Base-by-base conservation (phyloP, 2,888 invertebrate genomes). In the Lasioglossum malachurum region DNA sequence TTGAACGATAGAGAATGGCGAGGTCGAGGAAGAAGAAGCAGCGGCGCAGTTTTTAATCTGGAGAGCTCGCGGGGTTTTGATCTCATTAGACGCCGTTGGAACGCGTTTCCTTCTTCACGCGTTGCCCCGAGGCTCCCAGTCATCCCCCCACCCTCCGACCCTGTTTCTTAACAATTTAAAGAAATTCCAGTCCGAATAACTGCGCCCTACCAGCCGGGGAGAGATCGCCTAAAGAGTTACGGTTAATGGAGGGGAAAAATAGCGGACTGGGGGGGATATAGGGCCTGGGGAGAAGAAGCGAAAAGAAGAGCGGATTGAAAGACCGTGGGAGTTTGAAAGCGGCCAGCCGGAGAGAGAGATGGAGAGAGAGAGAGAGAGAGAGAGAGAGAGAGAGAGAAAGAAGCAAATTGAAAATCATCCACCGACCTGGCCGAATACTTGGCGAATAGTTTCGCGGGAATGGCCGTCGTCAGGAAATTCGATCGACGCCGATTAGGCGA, bases 121-220 rank as follows among this genome's bases (percentile, higher is more conserved):
- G 84, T 76, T 44, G 64, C 81, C 57, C 87, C 75, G 72, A 53
- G 82, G 86, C 77, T 69, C 31, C 23, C 80, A 27, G 27, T 16
- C 19, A 64, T 12, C 75, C 49, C 69, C 27, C 49, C 8, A 57
- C 38, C 64, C 57, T 72, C 77, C 38, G 23, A 38, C 72, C 83
- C 87, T 87, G 86, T 91, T 91, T 88, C 82, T 82, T 83, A 83
- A 90, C 83, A 82, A 91, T 89, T 87, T 87, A 81, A 90, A 88
- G 91, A 91, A 91, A 91, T 90, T 90, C 88, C 91, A 88, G 84
- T 69, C 78, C 85, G 88, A 88, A 91, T 91, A 91, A 88, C 87
- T 88, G 84, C 78, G 57, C 80, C 82, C 80, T 60, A 75, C 83
- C 69, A 80, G 74, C 86, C 84, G 76, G 27, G 71, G 57, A 71